Conservation (phyloP, 1,140 invertebrate genomes). For the Gryllus bimaculatus region DNA sequence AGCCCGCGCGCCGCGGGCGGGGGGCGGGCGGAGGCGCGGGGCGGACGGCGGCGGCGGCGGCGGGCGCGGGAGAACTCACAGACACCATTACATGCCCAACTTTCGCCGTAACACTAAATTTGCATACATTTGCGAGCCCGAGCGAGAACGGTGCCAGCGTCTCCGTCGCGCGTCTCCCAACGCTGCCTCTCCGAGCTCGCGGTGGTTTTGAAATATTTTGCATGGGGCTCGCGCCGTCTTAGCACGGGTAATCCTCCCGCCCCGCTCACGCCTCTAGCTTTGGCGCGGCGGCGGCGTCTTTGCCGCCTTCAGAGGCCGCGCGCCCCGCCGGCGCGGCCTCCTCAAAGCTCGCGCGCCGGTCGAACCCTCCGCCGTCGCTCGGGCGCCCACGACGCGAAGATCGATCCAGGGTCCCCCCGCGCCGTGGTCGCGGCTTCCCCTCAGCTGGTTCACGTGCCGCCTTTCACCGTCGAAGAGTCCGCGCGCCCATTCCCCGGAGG, state of each 20-base stretch:
- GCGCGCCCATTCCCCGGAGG: no score
- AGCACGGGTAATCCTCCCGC: no score
- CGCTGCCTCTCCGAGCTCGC: background rate
- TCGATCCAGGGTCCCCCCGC: background rate
- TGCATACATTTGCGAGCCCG: conserved; percentile 33
- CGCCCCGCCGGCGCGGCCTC: no score
- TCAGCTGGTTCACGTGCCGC: no score
- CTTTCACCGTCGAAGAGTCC: background rate
- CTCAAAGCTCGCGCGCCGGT: background rate
- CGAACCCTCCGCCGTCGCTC: background rate
- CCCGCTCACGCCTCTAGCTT: no score
- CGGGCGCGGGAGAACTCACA: conserved; percentile 15
- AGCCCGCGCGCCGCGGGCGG: no score
- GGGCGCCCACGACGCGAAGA: background rate
- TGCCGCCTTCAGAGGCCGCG: no score
- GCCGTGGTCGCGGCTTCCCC: background rate
- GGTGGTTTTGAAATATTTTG: background rate
- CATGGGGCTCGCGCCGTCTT: background rate
- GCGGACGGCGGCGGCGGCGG: background rate
- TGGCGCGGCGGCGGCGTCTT: no score
- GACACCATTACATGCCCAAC: conserved; percentile 38
- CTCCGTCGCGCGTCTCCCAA: background rate
- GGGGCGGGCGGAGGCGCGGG: background rate
- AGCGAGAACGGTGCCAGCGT: background rate
- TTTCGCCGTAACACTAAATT: conserved; percentile 37